A percentile compares a stretch with the other conserved stretches of the same genome.
Evolutionary conservation across 2,888 invertebrate species (phyloP).

Genomic region (Melolontha melolontha): DNA sequence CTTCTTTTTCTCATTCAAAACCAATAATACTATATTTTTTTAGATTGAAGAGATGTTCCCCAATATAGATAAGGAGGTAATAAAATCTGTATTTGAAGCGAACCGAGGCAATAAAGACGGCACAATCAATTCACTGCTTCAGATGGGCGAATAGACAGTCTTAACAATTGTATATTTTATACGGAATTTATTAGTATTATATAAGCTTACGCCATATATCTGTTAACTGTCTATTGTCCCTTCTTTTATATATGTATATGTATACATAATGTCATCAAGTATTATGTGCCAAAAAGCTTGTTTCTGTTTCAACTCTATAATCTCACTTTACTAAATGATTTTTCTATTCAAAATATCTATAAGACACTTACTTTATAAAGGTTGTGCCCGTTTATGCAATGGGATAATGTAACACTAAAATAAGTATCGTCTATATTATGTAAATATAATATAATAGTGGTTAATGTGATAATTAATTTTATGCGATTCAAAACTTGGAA

Average conservation of each 20-base stretch:
- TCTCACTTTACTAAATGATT: no score
- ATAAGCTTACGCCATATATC: slow-evolving; percentile 38
- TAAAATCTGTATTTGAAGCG: slow-evolving; percentile 90
- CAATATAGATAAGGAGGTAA: slow-evolving; percentile 91
- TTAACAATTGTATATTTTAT: slow-evolving; percentile 30
- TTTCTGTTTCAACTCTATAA: neutral
- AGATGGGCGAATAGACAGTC: slow-evolving; percentile 79
- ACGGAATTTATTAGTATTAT: slow-evolving; percentile 33
- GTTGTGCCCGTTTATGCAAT: slow-evolving; percentile 2
- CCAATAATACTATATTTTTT: no score
- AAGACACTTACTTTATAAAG: neutral
- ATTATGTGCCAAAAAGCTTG: slow-evolving; percentile 41
- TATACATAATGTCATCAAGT: slow-evolving; percentile 28
- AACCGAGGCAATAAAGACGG: slow-evolving; percentile 91
- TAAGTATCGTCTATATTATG: neutral
- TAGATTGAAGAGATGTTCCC: slow-evolving; percentile 98
- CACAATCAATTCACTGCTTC: slow-evolving; percentile 89
- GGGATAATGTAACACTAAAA: neutral
- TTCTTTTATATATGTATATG: slow-evolving; percentile 18
- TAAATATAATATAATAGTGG: slow-evolving; percentile 15
- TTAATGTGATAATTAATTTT: slow-evolving; percentile 25
- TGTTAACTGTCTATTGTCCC: slow-evolving; percentile 8
- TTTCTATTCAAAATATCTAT: neutral
- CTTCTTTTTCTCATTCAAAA: no score
- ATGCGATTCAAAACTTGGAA: slow-evolving; percentile 20